These are phyloP conservation scores for Microcebus ravelobensis DNA, from an alignment of 2,113 vertebrate genomes.

Conservation along the genomic window DNA sequence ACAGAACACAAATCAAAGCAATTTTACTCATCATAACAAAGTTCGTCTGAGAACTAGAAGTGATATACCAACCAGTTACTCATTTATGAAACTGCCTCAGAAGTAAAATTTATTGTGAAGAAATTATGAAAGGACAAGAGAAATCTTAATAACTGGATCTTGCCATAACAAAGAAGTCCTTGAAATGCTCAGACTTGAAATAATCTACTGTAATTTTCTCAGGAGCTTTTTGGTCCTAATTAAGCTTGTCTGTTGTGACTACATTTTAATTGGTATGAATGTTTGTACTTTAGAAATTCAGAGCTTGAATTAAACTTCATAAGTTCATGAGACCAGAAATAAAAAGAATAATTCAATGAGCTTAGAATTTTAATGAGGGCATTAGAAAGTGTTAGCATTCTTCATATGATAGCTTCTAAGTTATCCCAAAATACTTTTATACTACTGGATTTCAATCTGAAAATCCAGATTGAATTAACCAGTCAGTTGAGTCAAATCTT, in stretches of 20 bases:
- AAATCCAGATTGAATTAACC: not conserved
- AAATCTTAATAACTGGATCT: conserved; percentile 68
- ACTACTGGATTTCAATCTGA: not conserved
- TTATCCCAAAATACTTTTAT: not conserved
- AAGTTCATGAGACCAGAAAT: conserved; percentile 14
- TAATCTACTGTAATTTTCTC: conserved; percentile 73
- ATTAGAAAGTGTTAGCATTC: conserved; percentile 14
- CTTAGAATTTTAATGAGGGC: conserved; percentile 37
- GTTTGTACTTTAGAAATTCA: conserved; percentile 58
- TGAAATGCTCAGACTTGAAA: conserved; percentile 73
- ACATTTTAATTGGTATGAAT: conserved; percentile 79
- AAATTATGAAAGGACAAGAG: conserved; percentile 66
- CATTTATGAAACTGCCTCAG: conserved; percentile 68
- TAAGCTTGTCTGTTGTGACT: conserved; percentile 56
- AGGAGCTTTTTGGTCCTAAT: conserved; percentile 63
- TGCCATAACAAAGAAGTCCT: conserved; percentile 74
- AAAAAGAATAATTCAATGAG: conserved; percentile 27
- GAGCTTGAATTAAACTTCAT: conserved; percentile 12
- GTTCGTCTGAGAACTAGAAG: conserved; percentile 51
- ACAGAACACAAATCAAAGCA: conserved; percentile 69
- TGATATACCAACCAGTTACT: conserved; percentile 48
- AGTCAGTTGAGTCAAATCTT: not conserved
- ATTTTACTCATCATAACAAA: conserved; percentile 60
- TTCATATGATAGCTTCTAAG: not conserved
- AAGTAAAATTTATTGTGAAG: conserved; percentile 75